phyloP scores from a whole-genome alignment of 2,888 invertebrate species.

The Drosophila anomalata region DNA sequence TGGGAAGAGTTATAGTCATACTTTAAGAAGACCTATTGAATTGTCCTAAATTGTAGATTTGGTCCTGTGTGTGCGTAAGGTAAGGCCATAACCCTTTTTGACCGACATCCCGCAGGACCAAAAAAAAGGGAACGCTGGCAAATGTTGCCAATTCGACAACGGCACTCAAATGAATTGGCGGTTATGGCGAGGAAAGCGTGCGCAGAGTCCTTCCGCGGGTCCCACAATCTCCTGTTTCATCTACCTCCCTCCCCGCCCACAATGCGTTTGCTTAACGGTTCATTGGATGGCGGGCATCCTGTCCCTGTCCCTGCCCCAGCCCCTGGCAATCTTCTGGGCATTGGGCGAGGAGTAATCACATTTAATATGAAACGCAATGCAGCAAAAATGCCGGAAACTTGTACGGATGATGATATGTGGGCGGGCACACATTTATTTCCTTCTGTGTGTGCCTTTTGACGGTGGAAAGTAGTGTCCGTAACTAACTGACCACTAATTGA shows the following conservation, averaged over 20 bases:
- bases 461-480: constrained; percentile 32
- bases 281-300: constrained; percentile 64
- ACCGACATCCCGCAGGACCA: constrained; percentile 70
- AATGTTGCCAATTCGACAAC: constrained; percentile 79
- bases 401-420: constrained; percentile 45
- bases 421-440: constrained; percentile 8
- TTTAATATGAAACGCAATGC: constrained; percentile 80
- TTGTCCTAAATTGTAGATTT: background rate
- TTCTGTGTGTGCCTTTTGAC: constrained; percentile 15
- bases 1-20: too few species aligned
- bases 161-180: constrained; percentile 80
- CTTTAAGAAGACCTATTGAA: background rate
- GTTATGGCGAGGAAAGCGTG: constrained; percentile 56
- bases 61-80: constrained; percentile 39
- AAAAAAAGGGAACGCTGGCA: constrained; percentile 38
- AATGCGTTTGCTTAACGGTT: constrained; percentile 74
- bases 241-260: constrained; percentile 14
- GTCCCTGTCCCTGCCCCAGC: constrained; percentile 5
- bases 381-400: constrained; percentile 65
- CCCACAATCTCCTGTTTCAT: background rate
- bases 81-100: constrained; percentile 68
- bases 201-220: constrained; percentile 4
- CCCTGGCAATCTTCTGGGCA: constrained; percentile 65
- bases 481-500: constrained; percentile 74
- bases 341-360: constrained; percentile 78